phyloP scores from a whole-genome alignment of 2,888 invertebrate species.

The Nomada lathburiana region DNA sequence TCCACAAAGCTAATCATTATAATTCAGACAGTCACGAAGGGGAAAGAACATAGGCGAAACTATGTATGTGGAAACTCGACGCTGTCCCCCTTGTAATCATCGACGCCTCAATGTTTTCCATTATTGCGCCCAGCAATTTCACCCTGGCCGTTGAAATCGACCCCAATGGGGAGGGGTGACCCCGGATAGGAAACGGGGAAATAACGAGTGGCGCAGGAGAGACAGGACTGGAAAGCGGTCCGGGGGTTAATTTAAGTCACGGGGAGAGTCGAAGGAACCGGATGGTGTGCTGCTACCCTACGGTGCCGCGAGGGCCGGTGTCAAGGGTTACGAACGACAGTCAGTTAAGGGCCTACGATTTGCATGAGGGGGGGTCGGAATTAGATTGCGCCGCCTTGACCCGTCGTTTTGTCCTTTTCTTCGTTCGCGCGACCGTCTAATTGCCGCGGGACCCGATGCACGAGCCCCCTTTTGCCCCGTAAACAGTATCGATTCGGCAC shows the following conservation, averaged over 20 bases:
- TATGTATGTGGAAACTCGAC: no score
- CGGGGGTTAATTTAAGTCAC: slow-evolving; percentile 69
- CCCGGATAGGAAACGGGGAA: slow-evolving; percentile 1
- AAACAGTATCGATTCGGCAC: slow-evolving; percentile 49
- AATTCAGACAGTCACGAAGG: neutral
- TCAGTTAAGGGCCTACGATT: slow-evolving; percentile 73
- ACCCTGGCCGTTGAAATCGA: slow-evolving; percentile 40
- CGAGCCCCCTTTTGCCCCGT: slow-evolving; percentile 20
- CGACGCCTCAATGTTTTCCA: neutral
- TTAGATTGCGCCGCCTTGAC: slow-evolving; percentile 74
- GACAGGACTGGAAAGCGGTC: slow-evolving; percentile 28
- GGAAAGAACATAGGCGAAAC: no score
- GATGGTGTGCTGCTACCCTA: slow-evolving; percentile 45
- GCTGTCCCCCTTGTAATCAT: neutral
- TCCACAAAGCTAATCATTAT: neutral
- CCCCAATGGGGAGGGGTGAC: neutral
- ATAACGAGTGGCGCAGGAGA: slow-evolving; percentile 38
- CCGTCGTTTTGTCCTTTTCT: slow-evolving; percentile 70
- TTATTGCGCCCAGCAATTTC: slow-evolving; percentile 44
- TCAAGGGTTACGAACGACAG: slow-evolving; percentile 72
- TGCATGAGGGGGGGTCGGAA: slow-evolving; percentile 73
- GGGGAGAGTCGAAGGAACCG: slow-evolving; percentile 53
- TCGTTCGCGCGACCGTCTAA: slow-evolving; percentile 58
- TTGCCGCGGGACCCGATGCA: slow-evolving; percentile 53
- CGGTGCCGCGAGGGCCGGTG: slow-evolving; percentile 64